Evolutionary conservation across 2,797 vertebrate species (phyloP), one percentile per base, ranked within the genome.

Genomic region (Sardinella longiceps): DNA sequence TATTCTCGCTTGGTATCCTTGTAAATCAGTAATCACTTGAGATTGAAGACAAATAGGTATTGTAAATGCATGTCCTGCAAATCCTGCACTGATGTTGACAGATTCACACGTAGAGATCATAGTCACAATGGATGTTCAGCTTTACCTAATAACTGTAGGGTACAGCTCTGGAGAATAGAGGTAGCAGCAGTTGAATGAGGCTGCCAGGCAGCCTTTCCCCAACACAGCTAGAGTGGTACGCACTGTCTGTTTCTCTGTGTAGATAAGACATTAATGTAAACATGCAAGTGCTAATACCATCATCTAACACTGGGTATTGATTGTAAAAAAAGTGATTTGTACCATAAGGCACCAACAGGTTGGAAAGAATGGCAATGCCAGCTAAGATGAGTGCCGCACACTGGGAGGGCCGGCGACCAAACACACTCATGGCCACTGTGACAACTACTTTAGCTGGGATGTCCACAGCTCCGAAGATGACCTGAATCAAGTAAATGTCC

Each of bases 161-260:
- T 95, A 99, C 4, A 99, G 95, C 89, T 99, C 98, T 3, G 96
- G 96, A 0, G 96, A 90, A 88, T 96, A 98, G 86, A 98, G 95
- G 90, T 96, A 98, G 88, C 96, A 95, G 88, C 97, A 98, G 91
- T 85, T 96, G 91, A 98, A 99, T 45, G 97, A 95, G 0, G 96
- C 95, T 0, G 98, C 96, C 0, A 98, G 92, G n/a, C 96, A 97
- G 5, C 97, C 98, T 91, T 99, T 99, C 37, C 97, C 98, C 48
- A 98, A 2, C 15, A 98, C 98, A 6, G 97, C 97, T 91, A 99
- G 83, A 3, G 88, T 89, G 0, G 97, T 98, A 23, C 96, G 96
- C 12, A 95, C 0, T 0, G 85, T 91, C 88, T 92, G 93, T 51
- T 95, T 84, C 5, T 98, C 98, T 99, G 90, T 83, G 88, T n/a